These are phyloP conservation scores for Halichondria panicea DNA, from an alignment of 37 sponge, comb jelly and placozoan genomes.

Conservation along the genomic window DNA sequence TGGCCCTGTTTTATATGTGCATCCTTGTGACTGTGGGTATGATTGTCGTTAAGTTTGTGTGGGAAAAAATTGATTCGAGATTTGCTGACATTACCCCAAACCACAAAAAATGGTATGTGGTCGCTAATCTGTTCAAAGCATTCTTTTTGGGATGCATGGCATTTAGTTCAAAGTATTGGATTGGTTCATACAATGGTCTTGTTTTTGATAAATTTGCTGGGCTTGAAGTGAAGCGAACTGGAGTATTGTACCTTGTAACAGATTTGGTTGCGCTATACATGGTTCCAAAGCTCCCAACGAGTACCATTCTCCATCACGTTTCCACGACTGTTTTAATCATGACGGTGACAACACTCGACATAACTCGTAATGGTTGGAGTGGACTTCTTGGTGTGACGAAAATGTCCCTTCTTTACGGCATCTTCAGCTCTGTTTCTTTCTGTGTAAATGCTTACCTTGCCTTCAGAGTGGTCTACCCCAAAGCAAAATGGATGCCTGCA, in stretches of 20 bases:
- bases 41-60: constrained; percentile 12
- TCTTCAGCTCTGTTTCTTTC: constrained; percentile 65
- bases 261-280: constrained; percentile 77
- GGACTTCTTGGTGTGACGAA: constrained; percentile 68
- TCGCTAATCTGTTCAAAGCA: constrained; percentile 77
- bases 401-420: constrained; percentile 73
- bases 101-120: constrained; percentile 90
- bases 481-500: constrained; percentile 18
- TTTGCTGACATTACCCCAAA: constrained; percentile 68
- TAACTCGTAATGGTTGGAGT: constrained; percentile 43
- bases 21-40: constrained; percentile 21
- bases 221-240: constrained; percentile 55
- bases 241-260: constrained; percentile 65
- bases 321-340: constrained; percentile 35
- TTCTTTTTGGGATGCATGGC: constrained; percentile 47
- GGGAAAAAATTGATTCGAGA: constrained; percentile 37
- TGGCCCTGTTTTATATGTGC: constrained; percentile 28
- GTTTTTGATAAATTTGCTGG: constrained; percentile 36
- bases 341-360: constrained; percentile 43
- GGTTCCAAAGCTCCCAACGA: constrained; percentile 80
- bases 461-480: constrained; percentile 81
- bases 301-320: constrained; percentile 76
- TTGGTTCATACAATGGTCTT: constrained; percentile 9
- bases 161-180: constrained; percentile 50
- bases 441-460: constrained; percentile 81